Conservation (phyloP, 92 coral and sea anemone species). For the Epizoanthus illoricatus region DNA sequence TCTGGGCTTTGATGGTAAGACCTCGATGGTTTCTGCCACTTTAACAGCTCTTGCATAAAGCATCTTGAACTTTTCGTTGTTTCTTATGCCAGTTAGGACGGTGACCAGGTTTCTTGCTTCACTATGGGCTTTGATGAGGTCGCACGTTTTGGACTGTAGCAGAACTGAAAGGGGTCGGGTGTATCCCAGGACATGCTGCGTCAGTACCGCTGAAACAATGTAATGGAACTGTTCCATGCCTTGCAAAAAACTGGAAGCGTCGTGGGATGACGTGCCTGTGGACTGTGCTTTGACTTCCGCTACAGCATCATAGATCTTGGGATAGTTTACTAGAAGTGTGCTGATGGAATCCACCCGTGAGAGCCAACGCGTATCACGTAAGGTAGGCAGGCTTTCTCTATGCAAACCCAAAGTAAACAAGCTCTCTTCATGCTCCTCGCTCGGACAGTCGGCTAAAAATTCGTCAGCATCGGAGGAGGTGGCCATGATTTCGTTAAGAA, state of each 20-base stretch:
- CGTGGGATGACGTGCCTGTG: constrained; percentile 43
- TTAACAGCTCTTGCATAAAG: constrained; percentile 38
- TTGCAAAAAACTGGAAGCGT: constrained; percentile 37
- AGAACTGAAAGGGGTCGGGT: constrained; percentile 50
- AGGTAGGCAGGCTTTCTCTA: background rate
- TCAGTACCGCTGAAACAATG: constrained; percentile 32
- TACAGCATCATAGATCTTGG: constrained; percentile 28
- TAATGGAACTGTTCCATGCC: constrained; percentile 42
- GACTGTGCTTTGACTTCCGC: constrained; percentile 40
- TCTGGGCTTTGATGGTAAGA: constrained; percentile 43
- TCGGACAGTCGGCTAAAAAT: constrained; percentile 4
- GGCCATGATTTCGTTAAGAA: constrained; percentile 28
- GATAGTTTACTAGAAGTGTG: constrained; percentile 24
- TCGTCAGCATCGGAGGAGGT: constrained; percentile 37
- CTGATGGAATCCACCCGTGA: constrained; percentile 40
- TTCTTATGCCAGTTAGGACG: constrained; percentile 25
- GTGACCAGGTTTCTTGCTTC: constrained; percentile 42
- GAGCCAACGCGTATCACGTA: constrained; percentile 16
- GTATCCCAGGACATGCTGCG: constrained; percentile 38
- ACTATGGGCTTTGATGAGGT: constrained; percentile 41
- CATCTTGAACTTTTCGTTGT: constrained; percentile 40
- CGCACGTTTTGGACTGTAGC: constrained; percentile 47
- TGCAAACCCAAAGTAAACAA: background rate
- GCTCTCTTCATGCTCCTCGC: constrained; percentile 21
- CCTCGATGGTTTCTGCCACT: constrained; percentile 42